Conservation (phyloP, 2,797 vertebrate species). For the Cyprinodon diabolis region DNA sequence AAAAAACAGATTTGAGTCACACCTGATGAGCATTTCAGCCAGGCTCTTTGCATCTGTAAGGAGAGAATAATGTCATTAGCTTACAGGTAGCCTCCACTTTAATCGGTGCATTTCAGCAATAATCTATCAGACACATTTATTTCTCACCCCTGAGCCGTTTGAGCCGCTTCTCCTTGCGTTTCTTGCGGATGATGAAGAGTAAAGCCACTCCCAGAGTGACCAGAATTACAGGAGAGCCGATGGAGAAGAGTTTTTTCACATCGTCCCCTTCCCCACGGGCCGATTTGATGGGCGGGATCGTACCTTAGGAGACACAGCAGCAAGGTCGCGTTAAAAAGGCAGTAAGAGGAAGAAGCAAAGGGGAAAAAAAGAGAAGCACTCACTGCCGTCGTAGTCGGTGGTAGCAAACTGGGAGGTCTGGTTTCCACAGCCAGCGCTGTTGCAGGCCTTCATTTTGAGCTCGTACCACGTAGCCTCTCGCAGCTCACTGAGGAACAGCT, state of each 20-base stretch:
- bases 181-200: conserved; percentile 96
- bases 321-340: background rate
- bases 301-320: conserved; percentile 77
- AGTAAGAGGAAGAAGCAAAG: background rate
- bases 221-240: conserved; percentile 95
- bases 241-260: conserved; percentile 97
- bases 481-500: conserved; percentile 94
- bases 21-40: conserved; percentile 99
- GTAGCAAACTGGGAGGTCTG: conserved; percentile 96
- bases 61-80: conserved; percentile 53
- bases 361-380: conserved; percentile 67
- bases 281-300: conserved; percentile 97
- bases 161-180: conserved; percentile 96
- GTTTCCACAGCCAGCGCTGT: conserved; percentile 96
- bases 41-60: conserved; percentile 96
- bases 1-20: conserved; percentile 47
- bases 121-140: conserved; percentile 19
- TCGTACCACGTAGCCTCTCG: conserved; percentile 98
- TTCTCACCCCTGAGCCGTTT: conserved; percentile 93
- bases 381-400: conserved; percentile 96
- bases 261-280: conserved; percentile 94
- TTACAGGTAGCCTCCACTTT: conserved; percentile 19
- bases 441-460: conserved; percentile 97
- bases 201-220: conserved; percentile 92
- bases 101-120: background rate